Percentiles rank a stretch among this genome's conserved stretches.
phyloP scores from a whole-genome alignment of 2,113 vertebrate genomes.

The Hippoglossus stenolepis region DNA sequence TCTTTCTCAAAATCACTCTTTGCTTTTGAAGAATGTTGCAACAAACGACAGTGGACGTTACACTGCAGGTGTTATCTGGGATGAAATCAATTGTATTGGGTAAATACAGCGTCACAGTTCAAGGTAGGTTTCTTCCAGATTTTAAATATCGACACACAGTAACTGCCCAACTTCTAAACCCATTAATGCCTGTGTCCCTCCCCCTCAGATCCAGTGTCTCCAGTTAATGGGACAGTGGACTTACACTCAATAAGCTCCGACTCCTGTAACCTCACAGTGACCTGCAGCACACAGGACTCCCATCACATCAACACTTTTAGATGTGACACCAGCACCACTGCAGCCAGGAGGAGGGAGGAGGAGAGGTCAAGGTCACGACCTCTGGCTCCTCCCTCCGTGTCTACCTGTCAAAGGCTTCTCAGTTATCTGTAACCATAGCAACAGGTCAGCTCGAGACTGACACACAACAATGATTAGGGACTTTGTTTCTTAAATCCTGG shows the following conservation, averaged over 20 bases:
- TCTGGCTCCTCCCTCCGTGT: neutral
- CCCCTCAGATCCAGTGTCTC: conserved; percentile 52
- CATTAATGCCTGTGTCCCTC: neutral
- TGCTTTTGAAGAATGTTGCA: no score
- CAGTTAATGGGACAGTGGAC: neutral
- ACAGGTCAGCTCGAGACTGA: neutral
- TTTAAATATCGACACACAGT: neutral
- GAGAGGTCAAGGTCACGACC: no score
- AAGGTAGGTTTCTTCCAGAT: conserved; percentile 26
- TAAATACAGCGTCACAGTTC: no score
- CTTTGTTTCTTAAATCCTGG: accelerated
- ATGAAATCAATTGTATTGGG: no score
- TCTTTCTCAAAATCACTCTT: no score
- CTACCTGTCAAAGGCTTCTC: neutral
- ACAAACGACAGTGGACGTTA: no score
- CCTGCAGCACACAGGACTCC: conserved; percentile 25
- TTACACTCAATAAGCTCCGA: no score
- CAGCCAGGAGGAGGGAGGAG: neutral
- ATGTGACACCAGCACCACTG: conserved; percentile 23
- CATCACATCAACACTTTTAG: neutral
- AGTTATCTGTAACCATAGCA: conserved; percentile 33
- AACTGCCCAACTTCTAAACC: no score
- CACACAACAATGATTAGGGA: accelerated
- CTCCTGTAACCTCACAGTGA: conserved; percentile 39
- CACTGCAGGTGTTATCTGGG: no score